phyloP scores from a whole-genome alignment of 2,888 invertebrate genomes.

The Gastracanthus pulcherrimus region DNA sequence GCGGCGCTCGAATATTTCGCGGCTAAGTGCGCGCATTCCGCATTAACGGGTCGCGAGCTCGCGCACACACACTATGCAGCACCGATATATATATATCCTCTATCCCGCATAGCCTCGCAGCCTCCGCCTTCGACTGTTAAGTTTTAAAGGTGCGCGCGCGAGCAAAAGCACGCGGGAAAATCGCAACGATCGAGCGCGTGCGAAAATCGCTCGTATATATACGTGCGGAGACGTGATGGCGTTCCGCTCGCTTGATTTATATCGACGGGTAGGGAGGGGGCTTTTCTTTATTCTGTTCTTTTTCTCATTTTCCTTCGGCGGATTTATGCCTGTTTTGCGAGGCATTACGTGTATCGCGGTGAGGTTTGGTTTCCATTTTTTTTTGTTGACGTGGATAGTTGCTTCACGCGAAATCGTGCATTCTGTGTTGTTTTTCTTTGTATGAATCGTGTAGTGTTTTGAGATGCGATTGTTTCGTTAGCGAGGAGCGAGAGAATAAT shows the following conservation, averaged over 20 bases:
- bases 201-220: constrained; percentile 24
- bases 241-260: neutral
- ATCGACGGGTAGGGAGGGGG: too few relatives aligned
- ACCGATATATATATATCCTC: neutral
- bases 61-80: neutral
- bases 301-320: neutral
- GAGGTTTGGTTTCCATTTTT: too few relatives aligned
- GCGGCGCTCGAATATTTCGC: neutral
- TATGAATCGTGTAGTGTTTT: too few relatives aligned
- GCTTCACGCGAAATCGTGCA: too few relatives aligned
- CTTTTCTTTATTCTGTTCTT: neutral
- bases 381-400: too few relatives aligned
- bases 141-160: neutral
- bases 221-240: neutral
- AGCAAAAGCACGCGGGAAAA: neutral
- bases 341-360: too few relatives aligned
- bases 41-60: constrained; percentile 14
- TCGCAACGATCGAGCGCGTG: constrained; percentile 27
- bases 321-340: too few relatives aligned
- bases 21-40: constrained; percentile 36
- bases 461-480: too few relatives aligned
- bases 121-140: neutral
- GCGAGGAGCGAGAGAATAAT: too few relatives aligned
- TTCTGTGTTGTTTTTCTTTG: too few relatives aligned
- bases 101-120: neutral